phyloP scores from a whole-genome alignment of 2,888 invertebrate species.

The Mesorhabditis spiculigera region DNA sequence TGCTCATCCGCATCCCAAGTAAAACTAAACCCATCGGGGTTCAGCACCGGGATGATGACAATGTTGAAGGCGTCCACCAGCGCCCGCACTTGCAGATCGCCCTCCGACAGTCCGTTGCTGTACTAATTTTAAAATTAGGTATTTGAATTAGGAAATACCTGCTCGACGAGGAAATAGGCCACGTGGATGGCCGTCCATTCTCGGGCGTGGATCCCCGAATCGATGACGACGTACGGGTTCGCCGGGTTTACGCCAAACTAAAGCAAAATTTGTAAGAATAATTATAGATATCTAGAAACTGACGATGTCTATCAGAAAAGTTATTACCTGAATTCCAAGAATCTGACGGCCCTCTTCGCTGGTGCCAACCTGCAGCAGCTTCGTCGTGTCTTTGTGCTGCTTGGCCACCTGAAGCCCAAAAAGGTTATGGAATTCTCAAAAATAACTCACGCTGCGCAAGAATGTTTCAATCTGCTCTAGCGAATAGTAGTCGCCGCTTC shows the following conservation, averaged over 20 bases:
- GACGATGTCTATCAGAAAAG: background rate
- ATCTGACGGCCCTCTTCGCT: background rate
- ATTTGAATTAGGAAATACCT: background rate
- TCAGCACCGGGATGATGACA: conserved; percentile 4
- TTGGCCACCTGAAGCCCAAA: background rate
- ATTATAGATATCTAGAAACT: background rate
- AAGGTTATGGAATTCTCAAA: background rate
- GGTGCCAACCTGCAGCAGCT: background rate
- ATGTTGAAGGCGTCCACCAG: background rate
- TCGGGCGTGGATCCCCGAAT: background rate
- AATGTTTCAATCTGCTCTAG: background rate
- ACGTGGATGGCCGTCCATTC: conserved; percentile 1
- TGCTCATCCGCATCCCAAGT: background rate
- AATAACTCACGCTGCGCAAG: background rate
- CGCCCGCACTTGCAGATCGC: background rate
- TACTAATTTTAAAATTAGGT: background rate
- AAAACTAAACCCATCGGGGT: background rate
- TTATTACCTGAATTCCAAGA: background rate
- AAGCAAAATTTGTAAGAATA: background rate
- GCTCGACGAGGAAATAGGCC: background rate
- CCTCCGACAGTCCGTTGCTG: background rate
- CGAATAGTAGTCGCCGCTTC: conserved; percentile 1
- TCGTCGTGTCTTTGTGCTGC: background rate
- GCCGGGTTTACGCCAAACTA: background rate
- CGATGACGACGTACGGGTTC: background rate